Base-by-base conservation (phyloP, 2,888 invertebrate genomes). In the Drosophila parthenogenetica region DNA sequence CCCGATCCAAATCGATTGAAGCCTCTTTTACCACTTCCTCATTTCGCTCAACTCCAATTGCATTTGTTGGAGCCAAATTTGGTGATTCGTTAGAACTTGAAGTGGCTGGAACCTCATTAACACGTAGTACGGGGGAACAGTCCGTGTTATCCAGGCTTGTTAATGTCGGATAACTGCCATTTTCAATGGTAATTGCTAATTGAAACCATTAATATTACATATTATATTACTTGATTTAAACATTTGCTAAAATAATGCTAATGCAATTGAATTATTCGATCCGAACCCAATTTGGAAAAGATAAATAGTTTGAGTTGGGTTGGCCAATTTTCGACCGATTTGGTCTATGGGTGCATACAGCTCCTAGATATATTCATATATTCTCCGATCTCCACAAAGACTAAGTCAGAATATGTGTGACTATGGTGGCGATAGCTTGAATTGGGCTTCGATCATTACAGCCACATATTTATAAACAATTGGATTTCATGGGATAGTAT, bases 161-260 rank as follows among this genome's bases (percentile, higher is more conserved):
- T 50, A 90, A 72, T 50, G 86, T 67, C 25, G 86, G 54, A 43
- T 89, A 90, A 58, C 69, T 84, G 48, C 79, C 89, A 62, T 79
- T 87, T 64, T 89, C 90, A 58, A 89, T 80, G 43, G 90, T 67
- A 61, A 90, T 80, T 43, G 90, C 87, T 86, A 55, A 59, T 84
- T 66, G 16, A 63, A 60, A 57, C 40, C 48, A 42, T 64, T 53
- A 59, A 62, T 48, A 32, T 32, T 17, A 17, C 17, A 13, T 11
- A 35, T 43, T 45, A 54, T 42, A 4, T 11, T 55, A 32, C 11
- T 29, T 46, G 5, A 14, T 46, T 46, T 16, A 29, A 11, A 25
- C 35, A 37, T 37, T 37, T 11, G 1, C n/a, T 29, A 29, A 29
- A 29, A 29, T 29, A 29, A 29, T 8, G 8, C 8, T 29, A 5